Evolutionary conservation across 2,113 vertebrate genomes (phyloP).

Genomic region (Lota lota): DNA sequence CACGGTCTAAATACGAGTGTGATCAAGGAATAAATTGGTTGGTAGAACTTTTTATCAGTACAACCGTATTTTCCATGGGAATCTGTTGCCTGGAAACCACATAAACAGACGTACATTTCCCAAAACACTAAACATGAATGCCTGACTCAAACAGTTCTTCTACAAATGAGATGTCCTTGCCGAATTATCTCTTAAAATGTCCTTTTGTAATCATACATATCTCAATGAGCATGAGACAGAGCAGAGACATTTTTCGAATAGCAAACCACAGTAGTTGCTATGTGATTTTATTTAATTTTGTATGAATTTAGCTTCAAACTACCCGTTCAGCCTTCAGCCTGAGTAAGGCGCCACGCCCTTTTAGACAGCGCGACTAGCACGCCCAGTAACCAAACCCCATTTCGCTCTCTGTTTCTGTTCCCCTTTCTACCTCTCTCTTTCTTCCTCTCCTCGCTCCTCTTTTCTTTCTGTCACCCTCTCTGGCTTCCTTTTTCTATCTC

Average conservation of each 20-base stretch:
- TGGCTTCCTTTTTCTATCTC: neutral
- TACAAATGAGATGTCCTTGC: neutral
- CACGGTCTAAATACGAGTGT: slow-evolving; percentile 3
- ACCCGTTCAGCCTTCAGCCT: neutral
- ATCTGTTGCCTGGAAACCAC: slow-evolving; percentile 32
- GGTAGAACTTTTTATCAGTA: neutral
- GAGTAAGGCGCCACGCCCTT: neutral
- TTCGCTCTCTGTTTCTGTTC: neutral
- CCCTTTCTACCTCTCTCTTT: neutral
- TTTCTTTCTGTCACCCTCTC: neutral
- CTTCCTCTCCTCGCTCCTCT: neutral
- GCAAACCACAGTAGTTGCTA: too few species aligned
- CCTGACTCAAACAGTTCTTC: neutral
- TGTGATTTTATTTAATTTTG: too few species aligned
- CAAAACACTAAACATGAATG: neutral
- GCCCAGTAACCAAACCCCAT: neutral
- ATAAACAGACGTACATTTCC: slow-evolving; percentile 25
- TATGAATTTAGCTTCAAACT: too few species aligned
- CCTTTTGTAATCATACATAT: neutral
- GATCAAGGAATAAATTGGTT: neutral
- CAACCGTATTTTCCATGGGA: slow-evolving; percentile 7
- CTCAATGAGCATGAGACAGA: neutral
- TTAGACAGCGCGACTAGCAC: too few species aligned
- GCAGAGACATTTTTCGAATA: neutral
- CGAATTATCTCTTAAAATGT: neutral